These are phyloP conservation scores for Saguinus midas DNA, from an alignment of 2,113 vertebrate species.

Conservation along the genomic window DNA sequence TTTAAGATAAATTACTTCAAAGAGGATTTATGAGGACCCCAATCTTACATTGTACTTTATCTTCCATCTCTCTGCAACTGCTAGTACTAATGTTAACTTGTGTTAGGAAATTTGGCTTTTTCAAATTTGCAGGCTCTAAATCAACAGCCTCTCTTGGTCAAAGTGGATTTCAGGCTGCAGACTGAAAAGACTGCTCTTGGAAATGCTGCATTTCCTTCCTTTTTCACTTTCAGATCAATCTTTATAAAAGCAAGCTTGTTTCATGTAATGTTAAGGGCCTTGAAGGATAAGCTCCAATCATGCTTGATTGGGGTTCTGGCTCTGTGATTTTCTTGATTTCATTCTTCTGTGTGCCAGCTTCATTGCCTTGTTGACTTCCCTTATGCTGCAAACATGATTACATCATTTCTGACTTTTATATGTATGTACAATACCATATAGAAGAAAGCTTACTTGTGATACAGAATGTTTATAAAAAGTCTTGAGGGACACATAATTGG, in stretches of 20 bases:
- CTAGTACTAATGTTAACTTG: neutral
- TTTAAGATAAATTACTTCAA: conserved; percentile 45
- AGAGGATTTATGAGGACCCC: neutral
- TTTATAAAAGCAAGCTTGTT: conserved; percentile 9
- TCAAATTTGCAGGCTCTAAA: neutral
- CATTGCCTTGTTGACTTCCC: neutral
- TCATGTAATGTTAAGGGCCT: neutral
- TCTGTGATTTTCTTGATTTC: neutral
- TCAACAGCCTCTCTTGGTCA: neutral
- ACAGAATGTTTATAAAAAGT: neutral
- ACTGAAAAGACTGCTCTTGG: neutral
- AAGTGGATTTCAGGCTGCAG: neutral
- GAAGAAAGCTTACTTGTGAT: neutral
- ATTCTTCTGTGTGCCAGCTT: neutral
- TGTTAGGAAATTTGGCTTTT: conserved; percentile 26
- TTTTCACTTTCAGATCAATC: neutral
- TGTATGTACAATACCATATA: neutral
- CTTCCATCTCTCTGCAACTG: conserved; percentile 12
- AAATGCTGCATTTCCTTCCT: conserved; percentile 2
- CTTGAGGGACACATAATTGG: neutral
- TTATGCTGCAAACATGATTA: neutral
- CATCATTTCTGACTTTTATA: neutral
- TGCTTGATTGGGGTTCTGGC: neutral
- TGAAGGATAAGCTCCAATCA: neutral
- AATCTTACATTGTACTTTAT: conserved; percentile 19